Percentiles rank a stretch among this genome's conserved stretches.
Evolutionary conservation across 2,113 vertebrate species (phyloP).

Genomic region (Synodontis membranacea): DNA sequence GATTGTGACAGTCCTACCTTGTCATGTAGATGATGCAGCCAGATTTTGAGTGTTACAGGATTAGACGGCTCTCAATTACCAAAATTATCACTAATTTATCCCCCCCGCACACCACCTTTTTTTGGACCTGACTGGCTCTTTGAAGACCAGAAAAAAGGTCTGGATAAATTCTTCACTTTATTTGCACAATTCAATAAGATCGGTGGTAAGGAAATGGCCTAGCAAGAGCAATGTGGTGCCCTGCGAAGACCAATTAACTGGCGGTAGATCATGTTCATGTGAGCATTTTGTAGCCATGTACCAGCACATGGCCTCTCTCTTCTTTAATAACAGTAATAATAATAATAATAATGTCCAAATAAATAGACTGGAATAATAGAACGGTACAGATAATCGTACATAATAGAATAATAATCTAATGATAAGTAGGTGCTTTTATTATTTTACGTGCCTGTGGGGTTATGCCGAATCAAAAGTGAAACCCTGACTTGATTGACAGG

Average conservation of each 20-base stretch:
- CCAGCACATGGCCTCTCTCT: background rate
- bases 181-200: background rate
- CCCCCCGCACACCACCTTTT: too few relatives aligned
- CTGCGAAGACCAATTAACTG: background rate
- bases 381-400: too few relatives aligned
- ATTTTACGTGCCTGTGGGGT: background rate
- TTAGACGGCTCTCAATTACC: background rate
- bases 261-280: background rate
- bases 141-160: background rate
- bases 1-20: slow-evolving; percentile 4
- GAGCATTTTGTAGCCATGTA: background rate
- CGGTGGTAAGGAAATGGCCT: background rate
- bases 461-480: background rate
- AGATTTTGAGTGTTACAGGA: background rate
- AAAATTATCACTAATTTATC: background rate
- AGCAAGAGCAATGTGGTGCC: background rate
- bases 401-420: too few relatives aligned
- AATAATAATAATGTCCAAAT: background rate
- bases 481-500: background rate
- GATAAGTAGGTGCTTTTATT: background rate
- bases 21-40: background rate
- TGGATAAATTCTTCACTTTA: background rate
- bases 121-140: background rate
- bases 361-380: background rate
- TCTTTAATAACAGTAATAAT: background rate